These are phyloP conservation scores for Leucophenga varia DNA, from an alignment of 1,140 invertebrate genomes.

Conservation along the genomic window DNA sequence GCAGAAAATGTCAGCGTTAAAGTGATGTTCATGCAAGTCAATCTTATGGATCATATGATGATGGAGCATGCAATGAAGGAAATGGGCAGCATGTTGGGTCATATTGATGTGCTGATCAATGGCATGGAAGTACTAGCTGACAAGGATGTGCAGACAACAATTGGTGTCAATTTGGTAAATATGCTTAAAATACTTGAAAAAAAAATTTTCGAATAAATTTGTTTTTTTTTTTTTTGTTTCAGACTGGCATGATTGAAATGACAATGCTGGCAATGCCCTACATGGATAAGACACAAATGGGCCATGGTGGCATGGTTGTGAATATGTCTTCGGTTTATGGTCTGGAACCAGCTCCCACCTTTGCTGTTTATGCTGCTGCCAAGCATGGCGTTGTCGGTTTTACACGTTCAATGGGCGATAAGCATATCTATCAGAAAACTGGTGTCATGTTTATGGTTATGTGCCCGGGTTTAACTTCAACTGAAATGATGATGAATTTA, in stretches of 20 bases:
- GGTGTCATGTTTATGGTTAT: conserved; percentile 42
- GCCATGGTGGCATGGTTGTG: conserved; percentile 64
- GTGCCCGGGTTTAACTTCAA: conserved; percentile 41
- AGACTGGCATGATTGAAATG: conserved; percentile 41
- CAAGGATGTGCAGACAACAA: conserved; percentile 42
- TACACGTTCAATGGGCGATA: conserved; percentile 55
- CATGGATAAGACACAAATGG: conserved; percentile 63
- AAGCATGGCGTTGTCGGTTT: conserved; percentile 60
- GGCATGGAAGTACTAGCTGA: conserved; percentile 44
- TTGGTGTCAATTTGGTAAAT: conserved; percentile 46
- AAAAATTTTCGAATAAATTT: background rate
- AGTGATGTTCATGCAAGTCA: conserved; percentile 35
- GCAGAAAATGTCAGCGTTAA: conserved; percentile 27
- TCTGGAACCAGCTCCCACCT: conserved; percentile 47
- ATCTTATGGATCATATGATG: conserved; percentile 35
- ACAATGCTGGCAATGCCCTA: conserved; percentile 36
- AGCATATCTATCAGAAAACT: conserved; percentile 32
- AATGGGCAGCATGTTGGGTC: conserved; percentile 31
- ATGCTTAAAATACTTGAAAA: too few species aligned
- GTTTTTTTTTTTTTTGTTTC: too few species aligned
- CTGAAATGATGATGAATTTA: conserved; percentile 46
- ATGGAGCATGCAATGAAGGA: conserved; percentile 38
- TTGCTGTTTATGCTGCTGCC: conserved; percentile 58
- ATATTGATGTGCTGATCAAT: conserved; percentile 48
- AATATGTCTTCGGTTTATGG: conserved; percentile 67